Evolutionary conservation across 2,888 invertebrate species (phyloP).

Genomic region (Athetis lepigone): DNA sequence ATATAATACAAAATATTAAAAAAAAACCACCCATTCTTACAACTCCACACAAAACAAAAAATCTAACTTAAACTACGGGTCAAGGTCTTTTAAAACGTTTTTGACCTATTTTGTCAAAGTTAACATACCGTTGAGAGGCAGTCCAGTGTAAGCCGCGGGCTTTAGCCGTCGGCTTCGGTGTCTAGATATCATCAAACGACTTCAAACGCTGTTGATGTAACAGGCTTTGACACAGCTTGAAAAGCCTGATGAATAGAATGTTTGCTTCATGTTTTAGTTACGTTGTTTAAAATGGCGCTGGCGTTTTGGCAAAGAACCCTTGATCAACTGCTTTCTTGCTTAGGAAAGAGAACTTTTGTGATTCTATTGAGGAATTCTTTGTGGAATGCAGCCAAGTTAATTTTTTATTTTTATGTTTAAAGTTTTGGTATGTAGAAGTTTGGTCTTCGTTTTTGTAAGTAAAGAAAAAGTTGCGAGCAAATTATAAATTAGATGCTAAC

Average conservation of each 20-base stretch:
- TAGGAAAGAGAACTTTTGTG: no score
- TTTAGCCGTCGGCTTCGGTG: slow-evolving; percentile 34
- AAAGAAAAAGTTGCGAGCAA: no score
- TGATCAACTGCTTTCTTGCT: no score
- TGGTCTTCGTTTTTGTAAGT: no score
- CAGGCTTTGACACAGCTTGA: slow-evolving; percentile 44
- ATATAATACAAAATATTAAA: no score
- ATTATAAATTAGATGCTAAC: no score
- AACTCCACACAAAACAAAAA: background rate
- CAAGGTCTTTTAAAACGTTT: slow-evolving; percentile 5
- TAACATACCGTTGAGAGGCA: slow-evolving; percentile 33
- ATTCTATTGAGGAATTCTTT: background rate
- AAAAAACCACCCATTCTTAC: background rate
- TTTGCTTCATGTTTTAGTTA: slow-evolving; percentile 33
- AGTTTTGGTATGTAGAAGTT: no score
- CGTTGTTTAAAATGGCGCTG: slow-evolving; percentile 22
- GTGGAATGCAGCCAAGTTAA: background rate
- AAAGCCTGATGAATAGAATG: slow-evolving; percentile 43
- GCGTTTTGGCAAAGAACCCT: slow-evolving; percentile 12
- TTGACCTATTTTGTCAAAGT: slow-evolving; percentile 22
- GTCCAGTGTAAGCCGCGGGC: slow-evolving; percentile 38
- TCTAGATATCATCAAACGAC: slow-evolving; percentile 52
- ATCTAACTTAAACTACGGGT: background rate
- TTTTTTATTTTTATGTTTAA: background rate
- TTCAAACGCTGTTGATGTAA: slow-evolving; percentile 47